These are phyloP conservation scores for Meteorus cinctellus DNA, from an alignment of 2,888 invertebrate genomes.

Conservation along the genomic window DNA sequence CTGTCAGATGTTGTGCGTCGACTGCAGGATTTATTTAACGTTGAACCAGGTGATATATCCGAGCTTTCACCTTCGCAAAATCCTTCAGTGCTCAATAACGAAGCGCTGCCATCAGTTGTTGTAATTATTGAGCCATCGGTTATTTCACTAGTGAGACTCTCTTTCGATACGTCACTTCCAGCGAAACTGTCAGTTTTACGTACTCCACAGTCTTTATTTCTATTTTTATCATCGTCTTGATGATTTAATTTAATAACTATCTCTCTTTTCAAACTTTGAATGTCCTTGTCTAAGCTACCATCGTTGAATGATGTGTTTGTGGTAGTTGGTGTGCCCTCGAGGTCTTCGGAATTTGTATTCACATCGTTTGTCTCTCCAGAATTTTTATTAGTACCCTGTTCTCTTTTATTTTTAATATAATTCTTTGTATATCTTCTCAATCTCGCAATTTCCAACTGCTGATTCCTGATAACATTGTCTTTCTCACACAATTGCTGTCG, in stretches of 20 bases:
- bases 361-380: conserved; percentile 76
- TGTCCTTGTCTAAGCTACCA: conserved; percentile 64
- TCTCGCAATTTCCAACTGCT: conserved; percentile 81
- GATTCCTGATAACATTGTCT: conserved; percentile 82
- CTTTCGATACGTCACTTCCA: conserved; percentile 72
- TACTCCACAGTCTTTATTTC: conserved; percentile 56
- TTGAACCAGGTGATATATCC: conserved; percentile 68
- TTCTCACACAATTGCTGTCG: conserved; percentile 81
- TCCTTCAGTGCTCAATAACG: conserved; percentile 69
- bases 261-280: conserved; percentile 66
- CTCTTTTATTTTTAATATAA: conserved; percentile 78
- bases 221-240: conserved; percentile 37
- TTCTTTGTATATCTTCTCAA: conserved; percentile 76
- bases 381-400: conserved; percentile 62
- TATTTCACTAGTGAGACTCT: conserved; percentile 80
- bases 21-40: conserved; percentile 64
- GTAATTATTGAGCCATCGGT: conserved; percentile 80
- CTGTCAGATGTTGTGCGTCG: conserved; percentile 54
- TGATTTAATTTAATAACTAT: conserved; percentile 65
- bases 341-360: conserved; percentile 73
- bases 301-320: conserved; percentile 43
- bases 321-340: conserved; percentile 41
- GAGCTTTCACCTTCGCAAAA: conserved; percentile 71
- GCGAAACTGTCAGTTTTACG: conserved; percentile 70
- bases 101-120: conserved; percentile 74